phyloP scores from a whole-genome alignment of 2,888 invertebrate genomes.

The Dendrolimus pini region DNA sequence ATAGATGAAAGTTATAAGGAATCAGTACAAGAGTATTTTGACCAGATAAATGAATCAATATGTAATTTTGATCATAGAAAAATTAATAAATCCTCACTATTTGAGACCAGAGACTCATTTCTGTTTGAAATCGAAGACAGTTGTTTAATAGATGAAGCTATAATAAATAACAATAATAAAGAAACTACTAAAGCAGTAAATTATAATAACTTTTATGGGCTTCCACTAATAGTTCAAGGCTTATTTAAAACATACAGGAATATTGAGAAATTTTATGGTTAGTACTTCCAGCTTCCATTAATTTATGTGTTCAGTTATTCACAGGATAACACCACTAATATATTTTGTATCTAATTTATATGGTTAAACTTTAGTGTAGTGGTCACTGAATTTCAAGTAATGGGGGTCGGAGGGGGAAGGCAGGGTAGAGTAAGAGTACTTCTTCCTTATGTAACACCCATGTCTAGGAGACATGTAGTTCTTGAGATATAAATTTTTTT shows the following conservation, averaged over 20 bases:
- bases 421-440: no score
- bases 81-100: slow-evolving; percentile 31
- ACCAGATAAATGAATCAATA: slow-evolving; percentile 71
- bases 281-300: slow-evolving; percentile 24
- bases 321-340: no score
- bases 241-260: slow-evolving; percentile 86
- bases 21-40: slow-evolving; percentile 61
- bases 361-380: no score
- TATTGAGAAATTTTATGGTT: slow-evolving; percentile 89
- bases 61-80: slow-evolving; percentile 41
- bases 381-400: no score
- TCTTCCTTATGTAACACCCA: no score
- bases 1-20: slow-evolving; percentile 19
- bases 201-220: slow-evolving; percentile 81
- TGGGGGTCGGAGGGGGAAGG: no score
- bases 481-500: no score
- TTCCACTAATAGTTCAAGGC: slow-evolving; percentile 82
- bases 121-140: slow-evolving; percentile 54
- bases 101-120: slow-evolving; percentile 63
- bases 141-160: slow-evolving; percentile 22
- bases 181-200: slow-evolving; percentile 10
- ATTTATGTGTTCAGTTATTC: background rate
- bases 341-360: no score
- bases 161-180: slow-evolving; percentile 15
- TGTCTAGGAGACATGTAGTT: no score